Base-by-base conservation (phyloP, 2,888 invertebrate genomes). In the Pogonocherus hispidulus region DNA sequence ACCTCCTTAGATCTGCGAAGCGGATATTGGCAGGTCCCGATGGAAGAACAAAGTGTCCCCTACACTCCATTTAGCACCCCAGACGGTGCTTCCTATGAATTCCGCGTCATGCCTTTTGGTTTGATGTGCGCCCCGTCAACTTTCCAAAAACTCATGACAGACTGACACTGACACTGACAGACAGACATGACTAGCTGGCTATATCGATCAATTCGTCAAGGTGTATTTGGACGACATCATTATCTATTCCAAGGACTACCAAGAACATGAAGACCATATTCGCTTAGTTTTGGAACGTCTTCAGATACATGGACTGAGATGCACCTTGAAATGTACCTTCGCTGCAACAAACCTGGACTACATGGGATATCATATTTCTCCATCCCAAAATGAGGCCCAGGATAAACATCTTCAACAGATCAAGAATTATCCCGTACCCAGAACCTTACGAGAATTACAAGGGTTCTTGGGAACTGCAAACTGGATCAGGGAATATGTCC, bases 401-500 rank as follows among this genome's bases (percentile, higher is more conserved):
- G 3, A 16, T 1, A 9, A 32, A 23, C 49, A 49, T n/a, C 1
- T 49, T 5, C 0, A 1, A 4, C 20, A 49, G 3, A 23, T 49
- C 0, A 2, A n/a, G 32, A 18, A 32, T 0, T 52, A n/a, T 6
- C 20, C 47, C 0, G 2, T 0, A 6, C 20, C 47, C 0, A 2
- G 0, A 0, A 47, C 41, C 0, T 0, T 19, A 19, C 3, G n/a
- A 11, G 19, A 56, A 1, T 1, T 56, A 0, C 20, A 23, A 20
- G 2, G n/a, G 0, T 56, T 56, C 19, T 1, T 56, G 0, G 56
- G 20, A 0, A 19, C 20, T 0, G 56, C 20, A 4, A 41, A 41
- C 14, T 56, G 56, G 41, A 37, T 41, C 0, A 18, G 56, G 4
- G 56, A 56, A 5, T 56, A 19, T 22, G 19, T 56, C 6, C 56